These are phyloP conservation scores for Syngnathus scovelli DNA, from an alignment of 2,113 vertebrate genomes.

Conservation along the genomic window DNA sequence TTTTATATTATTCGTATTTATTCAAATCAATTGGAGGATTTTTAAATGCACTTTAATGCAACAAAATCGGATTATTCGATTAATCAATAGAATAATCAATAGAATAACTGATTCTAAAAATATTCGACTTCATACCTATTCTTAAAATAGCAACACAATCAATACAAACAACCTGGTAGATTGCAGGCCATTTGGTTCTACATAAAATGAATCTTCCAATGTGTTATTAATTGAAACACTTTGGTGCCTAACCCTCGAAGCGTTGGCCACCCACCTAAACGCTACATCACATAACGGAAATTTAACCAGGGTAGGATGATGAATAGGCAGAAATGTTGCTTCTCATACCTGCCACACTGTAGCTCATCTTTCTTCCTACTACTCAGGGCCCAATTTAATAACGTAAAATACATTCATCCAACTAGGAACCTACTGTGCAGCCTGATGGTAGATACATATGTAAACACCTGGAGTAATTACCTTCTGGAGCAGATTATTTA, in stretches of 20 bases:
- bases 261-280: neutral
- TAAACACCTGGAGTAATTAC: slow-evolving; percentile 73
- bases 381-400: slow-evolving; percentile 66
- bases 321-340: slow-evolving; percentile 49
- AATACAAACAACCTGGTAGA: neutral
- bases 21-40: too few relatives aligned
- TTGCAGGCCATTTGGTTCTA: neutral
- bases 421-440: slow-evolving; percentile 65
- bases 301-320: slow-evolving; percentile 35
- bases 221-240: neutral
- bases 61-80: too few relatives aligned
- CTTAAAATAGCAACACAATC: neutral
- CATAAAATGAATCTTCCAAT: neutral
- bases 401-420: slow-evolving; percentile 61
- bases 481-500: slow-evolving; percentile 64
- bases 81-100: too few relatives aligned
- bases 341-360: slow-evolving; percentile 56
- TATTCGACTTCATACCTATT: neutral
- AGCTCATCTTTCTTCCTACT: slow-evolving; percentile 64
- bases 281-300: neutral
- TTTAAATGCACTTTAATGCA: too few relatives aligned
- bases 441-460: slow-evolving; percentile 67
- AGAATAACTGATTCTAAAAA: too few relatives aligned
- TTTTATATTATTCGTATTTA: too few relatives aligned
- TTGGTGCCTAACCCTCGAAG: neutral